Base-by-base conservation (phyloP, 2,113 vertebrate genomes). In the mouse (Mus musculus) region DNA sequence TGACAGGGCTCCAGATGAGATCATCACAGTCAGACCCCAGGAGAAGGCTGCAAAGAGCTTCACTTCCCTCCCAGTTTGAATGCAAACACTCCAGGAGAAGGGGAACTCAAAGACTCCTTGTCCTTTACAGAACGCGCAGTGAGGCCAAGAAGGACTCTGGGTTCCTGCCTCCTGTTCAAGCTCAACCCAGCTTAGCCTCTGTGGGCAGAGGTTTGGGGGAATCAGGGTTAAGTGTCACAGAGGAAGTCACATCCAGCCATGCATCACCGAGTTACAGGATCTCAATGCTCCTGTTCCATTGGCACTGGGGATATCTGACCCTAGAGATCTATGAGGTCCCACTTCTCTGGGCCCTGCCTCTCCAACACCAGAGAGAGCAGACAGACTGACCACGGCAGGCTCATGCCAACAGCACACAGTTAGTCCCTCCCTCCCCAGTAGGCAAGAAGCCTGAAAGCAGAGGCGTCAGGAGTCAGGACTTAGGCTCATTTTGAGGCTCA, bases 1-100 rank as follows among this genome's bases (percentile, higher is more conserved):
- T 97, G 96, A 94, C 95, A 95, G 94, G 82, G 82, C 71, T 97
- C 97, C 96, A 97, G 97, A 97, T 98, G 97, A 97, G 92, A 91
- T 97, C 97, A 95, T 42, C 0, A 3, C 46, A 91, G 77, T 86
- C 94, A 63, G 90, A 90, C 81, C 59, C 92, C 72, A 93, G 89
- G 42, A 76, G 76, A 33, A 75, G 86, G 36, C n/a, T 9, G 5
- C 33, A 75, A 42, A 78, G 82, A 54, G 73, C 54, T 71, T 82
- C 52, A 59, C 54, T 95, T 80, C n/a, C 86, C 69, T 93, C 71
- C 65, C n/a, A 67, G 77, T 52, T 89, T 85, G 54, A 76, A 63
- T 86, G 52, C 56, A 92, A 86, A 92, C 49, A 77, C 71, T 95
- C 42, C 5, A 26, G 30, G 52, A 33, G n/a, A 1, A 90, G 69